Evolutionary conservation across 1,140 invertebrate genomes (phyloP).

Genomic region (Drosophila jambulina): DNA sequence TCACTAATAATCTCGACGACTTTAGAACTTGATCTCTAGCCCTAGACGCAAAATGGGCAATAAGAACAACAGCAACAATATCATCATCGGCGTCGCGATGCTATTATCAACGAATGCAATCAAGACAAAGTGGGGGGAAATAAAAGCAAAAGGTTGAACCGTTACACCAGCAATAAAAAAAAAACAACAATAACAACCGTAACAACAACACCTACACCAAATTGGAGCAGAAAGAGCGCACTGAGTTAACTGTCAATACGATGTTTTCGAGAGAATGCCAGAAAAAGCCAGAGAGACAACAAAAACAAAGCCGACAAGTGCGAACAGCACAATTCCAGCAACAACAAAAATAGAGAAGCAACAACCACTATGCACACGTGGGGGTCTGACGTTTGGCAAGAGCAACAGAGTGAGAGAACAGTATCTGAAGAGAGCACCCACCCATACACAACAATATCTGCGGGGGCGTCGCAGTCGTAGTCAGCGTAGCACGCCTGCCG

Average conservation of each 20-base stretch:
- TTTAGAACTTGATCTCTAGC: conserved; percentile 40
- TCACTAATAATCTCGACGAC: conserved; percentile 27
- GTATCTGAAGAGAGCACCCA: conserved; percentile 20
- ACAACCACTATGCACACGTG: conserved; percentile 70
- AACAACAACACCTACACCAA: conserved; percentile 39
- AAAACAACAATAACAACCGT: conserved; percentile 29
- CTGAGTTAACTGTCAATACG: conserved; percentile 59
- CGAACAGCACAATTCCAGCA: conserved; percentile 24
- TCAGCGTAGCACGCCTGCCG: conserved; percentile 58
- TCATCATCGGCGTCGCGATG: conserved; percentile 24
- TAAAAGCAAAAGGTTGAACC: conserved; percentile 39
- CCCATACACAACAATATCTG: conserved; percentile 44
- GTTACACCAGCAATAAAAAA: conserved; percentile 43
- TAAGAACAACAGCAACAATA: conserved; percentile 35
- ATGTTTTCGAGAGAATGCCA: conserved; percentile 49
- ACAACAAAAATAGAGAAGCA: conserved; percentile 46
- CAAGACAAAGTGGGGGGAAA: conserved; percentile 49
- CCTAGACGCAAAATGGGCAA: conserved; percentile 28
- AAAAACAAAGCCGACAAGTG: conserved; percentile 70
- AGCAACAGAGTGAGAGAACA: conserved; percentile 11
- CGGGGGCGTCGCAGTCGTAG: conserved; percentile 61
- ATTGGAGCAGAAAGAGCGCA: conserved; percentile 40
- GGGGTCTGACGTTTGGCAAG: conserved; percentile 42
- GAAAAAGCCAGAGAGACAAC: conserved; percentile 36
- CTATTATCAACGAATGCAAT: conserved; percentile 53